phyloP scores from a whole-genome alignment of 2,888 invertebrate genomes.

The Atethmia centrago region DNA sequence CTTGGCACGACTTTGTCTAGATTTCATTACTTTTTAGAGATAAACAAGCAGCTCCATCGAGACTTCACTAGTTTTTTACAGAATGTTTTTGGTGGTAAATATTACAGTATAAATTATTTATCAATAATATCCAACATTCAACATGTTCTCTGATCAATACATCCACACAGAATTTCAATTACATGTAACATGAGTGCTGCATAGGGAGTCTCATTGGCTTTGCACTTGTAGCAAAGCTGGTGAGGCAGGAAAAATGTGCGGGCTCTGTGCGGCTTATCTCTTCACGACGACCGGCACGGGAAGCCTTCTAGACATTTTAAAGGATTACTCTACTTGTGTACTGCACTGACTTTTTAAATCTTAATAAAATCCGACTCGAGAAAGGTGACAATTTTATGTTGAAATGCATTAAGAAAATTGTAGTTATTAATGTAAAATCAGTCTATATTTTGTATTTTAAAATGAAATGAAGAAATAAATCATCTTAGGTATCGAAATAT shows the following conservation, averaged over 20 bases:
- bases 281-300: constrained; percentile 67
- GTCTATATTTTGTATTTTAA: background rate
- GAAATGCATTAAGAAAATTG: constrained; percentile 5
- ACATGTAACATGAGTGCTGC: constrained; percentile 28
- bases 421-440: background rate
- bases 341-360: constrained; percentile 39
- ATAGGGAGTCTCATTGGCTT: constrained; percentile 59
- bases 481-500: background rate
- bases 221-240: constrained; percentile 59
- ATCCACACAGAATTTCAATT: constrained; percentile 28
- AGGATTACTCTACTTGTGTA: constrained; percentile 64
- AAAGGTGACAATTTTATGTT: constrained; percentile 3
- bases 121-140: background rate
- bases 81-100: too few species aligned
- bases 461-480: background rate
- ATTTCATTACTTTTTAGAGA: too few species aligned
- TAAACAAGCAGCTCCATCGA: too few species aligned
- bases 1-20: too few species aligned
- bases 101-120: too few species aligned
- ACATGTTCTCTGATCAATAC: background rate
- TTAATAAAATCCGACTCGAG: constrained; percentile 9
- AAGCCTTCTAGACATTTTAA: constrained; percentile 68
- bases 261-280: constrained; percentile 74
- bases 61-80: too few species aligned
- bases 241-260: constrained; percentile 69